A percentile compares a stretch with the other conserved stretches of the same genome.
Evolutionary conservation across 2,888 invertebrate genomes (phyloP).

Genomic region (Drosophila maculinotata): DNA sequence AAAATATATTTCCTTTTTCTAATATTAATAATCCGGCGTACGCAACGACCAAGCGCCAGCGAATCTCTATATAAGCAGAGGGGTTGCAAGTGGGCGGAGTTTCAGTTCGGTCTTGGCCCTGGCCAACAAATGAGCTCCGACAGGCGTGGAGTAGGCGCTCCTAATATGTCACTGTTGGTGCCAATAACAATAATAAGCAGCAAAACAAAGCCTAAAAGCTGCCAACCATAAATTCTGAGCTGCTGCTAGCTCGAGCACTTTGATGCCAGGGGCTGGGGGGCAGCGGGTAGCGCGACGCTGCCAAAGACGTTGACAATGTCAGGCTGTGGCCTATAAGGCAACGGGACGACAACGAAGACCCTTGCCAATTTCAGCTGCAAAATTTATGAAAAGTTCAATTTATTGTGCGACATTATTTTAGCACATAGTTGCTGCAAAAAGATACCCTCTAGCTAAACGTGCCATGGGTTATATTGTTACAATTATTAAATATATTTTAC

Average conservation of each 20-base stretch:
- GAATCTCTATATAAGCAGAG: constrained; percentile 49
- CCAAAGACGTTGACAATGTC: constrained; percentile 75
- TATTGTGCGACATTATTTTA: constrained; percentile 74
- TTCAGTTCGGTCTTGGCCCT: constrained; percentile 14
- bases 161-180: constrained; percentile 81
- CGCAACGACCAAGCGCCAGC: constrained; percentile 56
- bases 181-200: constrained; percentile 82
- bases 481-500: too few species aligned
- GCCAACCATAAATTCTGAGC: constrained; percentile 75
- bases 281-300: constrained; percentile 20
- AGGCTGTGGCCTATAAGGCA: constrained; percentile 38
- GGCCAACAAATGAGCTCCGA: constrained; percentile 71
- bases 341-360: constrained; percentile 30
- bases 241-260: constrained; percentile 50
- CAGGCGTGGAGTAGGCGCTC: constrained; percentile 57
- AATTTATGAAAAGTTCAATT: constrained; percentile 81
- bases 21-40: constrained; percentile 78
- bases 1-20: constrained; percentile 75
- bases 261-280: constrained; percentile 14
- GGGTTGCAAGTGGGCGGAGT: background rate
- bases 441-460: constrained; percentile 10
- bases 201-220: constrained; percentile 80
- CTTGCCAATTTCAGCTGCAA: constrained; percentile 72
- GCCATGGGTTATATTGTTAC: too few species aligned
- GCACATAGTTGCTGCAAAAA: constrained; percentile 59